These are phyloP conservation scores for Ditula angustiorana DNA, from an alignment of 2,888 invertebrate genomes.

Conservation along the genomic window DNA sequence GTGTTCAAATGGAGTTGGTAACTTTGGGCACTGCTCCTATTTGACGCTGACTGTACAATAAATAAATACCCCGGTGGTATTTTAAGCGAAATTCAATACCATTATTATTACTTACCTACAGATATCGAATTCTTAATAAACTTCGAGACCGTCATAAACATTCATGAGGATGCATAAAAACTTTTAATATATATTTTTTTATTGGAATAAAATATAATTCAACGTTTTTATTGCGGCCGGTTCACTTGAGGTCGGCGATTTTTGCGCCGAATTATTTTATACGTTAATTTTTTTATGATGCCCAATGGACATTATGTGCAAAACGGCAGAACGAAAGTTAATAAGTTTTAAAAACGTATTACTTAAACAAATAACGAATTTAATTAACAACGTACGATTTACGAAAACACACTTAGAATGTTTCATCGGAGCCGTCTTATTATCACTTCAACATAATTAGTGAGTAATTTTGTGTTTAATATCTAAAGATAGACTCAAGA, in stretches of 20 bases:
- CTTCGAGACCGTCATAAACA: conserved; percentile 51
- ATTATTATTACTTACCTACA: conserved; percentile 5
- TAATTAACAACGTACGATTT: background rate
- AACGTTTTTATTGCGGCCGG: conserved; percentile 29
- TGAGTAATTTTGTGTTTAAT: conserved; percentile 2
- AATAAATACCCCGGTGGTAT: background rate
- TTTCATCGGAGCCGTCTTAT: conserved; percentile 3
- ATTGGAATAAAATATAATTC: conserved; percentile 31
- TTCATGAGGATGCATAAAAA: conserved; percentile 48
- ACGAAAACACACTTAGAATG: conserved; percentile 2
- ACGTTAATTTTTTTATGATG: conserved; percentile 10
- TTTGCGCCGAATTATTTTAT: conserved; percentile 12
- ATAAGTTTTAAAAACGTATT: conserved; percentile 7
- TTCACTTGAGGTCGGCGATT: conserved; percentile 17
- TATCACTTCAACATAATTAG: conserved; percentile 1
- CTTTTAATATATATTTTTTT: conserved; percentile 42
- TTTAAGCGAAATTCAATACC: conserved; percentile 3
- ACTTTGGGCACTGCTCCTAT: too few relatives aligned
- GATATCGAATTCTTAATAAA: conserved; percentile 47
- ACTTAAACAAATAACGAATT: background rate
- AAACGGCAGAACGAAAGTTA: conserved; percentile 30
- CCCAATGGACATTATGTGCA: conserved; percentile 11
- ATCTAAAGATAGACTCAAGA: background rate
- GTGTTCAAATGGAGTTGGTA: too few relatives aligned
- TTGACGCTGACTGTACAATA: too few relatives aligned